Percentiles rank a stretch among this genome's conserved stretches.
phyloP scores from a whole-genome alignment of 1,140 invertebrate genomes.

The Ceratitis capitata region DNA sequence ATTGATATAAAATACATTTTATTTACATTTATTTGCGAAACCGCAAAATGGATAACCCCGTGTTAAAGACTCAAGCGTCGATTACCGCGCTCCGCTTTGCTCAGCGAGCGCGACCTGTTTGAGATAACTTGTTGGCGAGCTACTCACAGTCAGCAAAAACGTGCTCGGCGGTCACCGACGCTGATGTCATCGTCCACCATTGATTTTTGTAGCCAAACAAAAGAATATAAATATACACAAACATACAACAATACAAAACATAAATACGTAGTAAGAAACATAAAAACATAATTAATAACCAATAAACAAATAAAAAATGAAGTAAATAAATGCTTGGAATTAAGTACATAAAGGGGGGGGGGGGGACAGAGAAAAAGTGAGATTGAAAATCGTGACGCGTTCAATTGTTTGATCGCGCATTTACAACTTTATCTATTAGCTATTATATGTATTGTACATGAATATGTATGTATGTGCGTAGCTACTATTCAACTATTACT shows the following conservation, averaged over 20 bases:
- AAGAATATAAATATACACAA: neutral
- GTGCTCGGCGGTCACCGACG: neutral
- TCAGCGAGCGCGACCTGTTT: neutral
- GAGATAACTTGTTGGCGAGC: neutral
- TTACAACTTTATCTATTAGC: neutral
- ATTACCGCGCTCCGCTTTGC: neutral
- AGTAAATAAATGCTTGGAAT: too few relatives aligned
- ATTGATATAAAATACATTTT: too few relatives aligned
- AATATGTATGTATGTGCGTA: neutral
- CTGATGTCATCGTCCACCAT: conserved; percentile 18
- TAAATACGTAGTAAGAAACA: neutral
- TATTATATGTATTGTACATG: neutral
- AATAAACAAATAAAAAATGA: neutral
- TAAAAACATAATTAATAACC: neutral
- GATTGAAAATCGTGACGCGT: conserved; percentile 6
- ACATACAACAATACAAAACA: neutral
- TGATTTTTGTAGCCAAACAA: conserved; percentile 7
- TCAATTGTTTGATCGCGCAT: neutral
- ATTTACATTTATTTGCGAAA: too few relatives aligned
- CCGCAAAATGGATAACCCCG: too few relatives aligned
- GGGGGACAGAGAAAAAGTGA: neutral
- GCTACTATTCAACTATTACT: too few relatives aligned
- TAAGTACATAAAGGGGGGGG: too few relatives aligned
- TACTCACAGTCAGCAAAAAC: neutral
- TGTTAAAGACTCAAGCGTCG: too few relatives aligned